A percentile compares a stretch with the other conserved stretches of the same genome.
Evolutionary conservation across 2,797 vertebrate species (phyloP).

Genomic region (Myripristis jacobus): DNA sequence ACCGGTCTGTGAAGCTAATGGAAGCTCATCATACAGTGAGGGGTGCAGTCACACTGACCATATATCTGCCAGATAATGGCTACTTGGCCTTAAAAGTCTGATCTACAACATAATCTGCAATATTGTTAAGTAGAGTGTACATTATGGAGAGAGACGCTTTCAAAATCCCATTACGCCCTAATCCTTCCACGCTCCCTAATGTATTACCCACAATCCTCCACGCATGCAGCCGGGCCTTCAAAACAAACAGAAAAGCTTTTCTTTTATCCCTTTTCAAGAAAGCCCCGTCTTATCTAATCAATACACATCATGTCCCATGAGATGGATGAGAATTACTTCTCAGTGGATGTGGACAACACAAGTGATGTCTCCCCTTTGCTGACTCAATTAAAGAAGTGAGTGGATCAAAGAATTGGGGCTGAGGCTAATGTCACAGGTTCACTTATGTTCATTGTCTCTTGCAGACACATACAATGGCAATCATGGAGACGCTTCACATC

Average conservation of each 20-base stretch:
- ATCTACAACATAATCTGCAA: constrained; percentile 88
- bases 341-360: constrained; percentile 57
- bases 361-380: constrained; percentile 67
- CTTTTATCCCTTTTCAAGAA: constrained; percentile 84
- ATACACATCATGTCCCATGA: constrained; percentile 79
- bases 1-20: constrained; percentile 83
- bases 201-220: constrained; percentile 84
- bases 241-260: constrained; percentile 87
- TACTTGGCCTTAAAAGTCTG: constrained; percentile 87
- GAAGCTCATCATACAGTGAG: constrained; percentile 81
- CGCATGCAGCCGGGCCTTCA: constrained; percentile 72
- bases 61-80: constrained; percentile 86
- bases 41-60: constrained; percentile 83
- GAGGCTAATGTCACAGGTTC: constrained; percentile 21
- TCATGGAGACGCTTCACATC: neutral
- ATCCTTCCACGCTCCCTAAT: constrained; percentile 87
- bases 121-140: constrained; percentile 87
- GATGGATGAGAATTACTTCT: constrained; percentile 69
- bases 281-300: constrained; percentile 79
- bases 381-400: constrained; percentile 70
- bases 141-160: constrained; percentile 87
- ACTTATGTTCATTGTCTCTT: constrained; percentile 22
- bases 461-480: neutral
- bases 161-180: constrained; percentile 88
- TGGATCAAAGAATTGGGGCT: constrained; percentile 57